Conservation (phyloP, 2,797 vertebrate species). For the Macroramphosus scolopax region DNA sequence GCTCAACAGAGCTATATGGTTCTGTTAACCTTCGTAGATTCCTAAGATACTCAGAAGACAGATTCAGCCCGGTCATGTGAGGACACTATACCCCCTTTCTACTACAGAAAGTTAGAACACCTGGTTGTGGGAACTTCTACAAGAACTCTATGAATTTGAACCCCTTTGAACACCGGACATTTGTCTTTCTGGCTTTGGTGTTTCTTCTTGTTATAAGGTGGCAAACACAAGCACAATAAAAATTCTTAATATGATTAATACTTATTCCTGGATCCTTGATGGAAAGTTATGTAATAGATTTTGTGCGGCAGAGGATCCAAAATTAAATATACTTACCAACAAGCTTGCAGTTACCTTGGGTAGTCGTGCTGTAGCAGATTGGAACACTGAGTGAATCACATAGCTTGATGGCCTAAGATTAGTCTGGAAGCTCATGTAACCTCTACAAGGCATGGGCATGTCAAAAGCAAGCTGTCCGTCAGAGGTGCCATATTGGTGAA, state of each 20-base stretch:
- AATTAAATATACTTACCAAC: constrained; percentile 52
- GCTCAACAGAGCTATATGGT: background rate
- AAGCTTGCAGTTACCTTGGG: constrained; percentile 38
- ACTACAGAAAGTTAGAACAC: background rate
- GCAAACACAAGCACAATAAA: no score
- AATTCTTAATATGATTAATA: no score
- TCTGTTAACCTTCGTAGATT: background rate
- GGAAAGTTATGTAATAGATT: background rate
- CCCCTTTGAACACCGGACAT: background rate
- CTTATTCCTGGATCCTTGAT: background rate
- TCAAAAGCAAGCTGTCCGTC: constrained; percentile 45
- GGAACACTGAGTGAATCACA: constrained; percentile 59
- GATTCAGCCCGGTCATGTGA: background rate
- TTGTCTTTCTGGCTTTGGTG: background rate
- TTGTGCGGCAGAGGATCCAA: constrained; percentile 30
- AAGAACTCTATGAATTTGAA: constrained; percentile 4
- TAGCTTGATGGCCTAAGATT: constrained; percentile 68
- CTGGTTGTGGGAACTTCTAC: background rate
- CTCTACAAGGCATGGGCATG: constrained; percentile 35
- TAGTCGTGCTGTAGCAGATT: constrained; percentile 54
- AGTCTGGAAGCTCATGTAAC: constrained; percentile 69
- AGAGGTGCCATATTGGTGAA: constrained; percentile 18
- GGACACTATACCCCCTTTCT: background rate
- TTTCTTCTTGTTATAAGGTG: no score
- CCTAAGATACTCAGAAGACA: background rate